Evolutionary conservation across 2,113 vertebrate genomes (phyloP).

Genomic region (Hystrix cristata): DNA sequence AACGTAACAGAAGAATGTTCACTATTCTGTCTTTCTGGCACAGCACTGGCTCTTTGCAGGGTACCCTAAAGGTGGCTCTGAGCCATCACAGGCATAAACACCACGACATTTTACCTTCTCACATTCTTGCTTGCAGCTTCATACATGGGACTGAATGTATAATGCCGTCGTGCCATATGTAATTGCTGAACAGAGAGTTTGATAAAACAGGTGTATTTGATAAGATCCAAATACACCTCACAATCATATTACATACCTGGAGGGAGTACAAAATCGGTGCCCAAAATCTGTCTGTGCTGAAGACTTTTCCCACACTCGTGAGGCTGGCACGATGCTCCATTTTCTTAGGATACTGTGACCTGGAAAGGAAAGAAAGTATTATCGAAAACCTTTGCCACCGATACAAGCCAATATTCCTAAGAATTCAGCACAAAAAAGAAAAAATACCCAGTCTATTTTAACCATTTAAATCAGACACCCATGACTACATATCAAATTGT

Average conservation of each 20-base stretch:
- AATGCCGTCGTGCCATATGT: background rate
- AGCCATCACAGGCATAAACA: background rate
- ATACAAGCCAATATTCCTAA: background rate
- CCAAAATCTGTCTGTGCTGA: slow-evolving; percentile 90
- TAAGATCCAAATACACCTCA: background rate
- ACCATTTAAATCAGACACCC: too few species aligned
- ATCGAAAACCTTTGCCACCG: background rate
- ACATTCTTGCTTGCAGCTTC: background rate
- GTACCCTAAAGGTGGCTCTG: background rate
- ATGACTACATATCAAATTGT: too few species aligned
- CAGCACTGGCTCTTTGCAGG: background rate
- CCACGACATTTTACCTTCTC: background rate
- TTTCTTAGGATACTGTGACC: slow-evolving; percentile 95
- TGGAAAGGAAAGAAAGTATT: slow-evolving; percentile 77
- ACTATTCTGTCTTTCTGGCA: background rate
- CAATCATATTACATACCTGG: slow-evolving; percentile 87
- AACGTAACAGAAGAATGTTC: background rate
- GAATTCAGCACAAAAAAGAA: background rate
- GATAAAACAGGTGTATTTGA: too few species aligned
- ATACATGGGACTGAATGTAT: background rate
- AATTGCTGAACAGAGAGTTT: background rate
- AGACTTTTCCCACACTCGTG: slow-evolving; percentile 93
- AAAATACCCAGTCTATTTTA: too few species aligned
- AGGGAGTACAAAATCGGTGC: slow-evolving; percentile 92
- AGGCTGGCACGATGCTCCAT: slow-evolving; percentile 93